Base-by-base conservation (phyloP, 2,797 vertebrate species). In the Amblyraja radiata region DNA sequence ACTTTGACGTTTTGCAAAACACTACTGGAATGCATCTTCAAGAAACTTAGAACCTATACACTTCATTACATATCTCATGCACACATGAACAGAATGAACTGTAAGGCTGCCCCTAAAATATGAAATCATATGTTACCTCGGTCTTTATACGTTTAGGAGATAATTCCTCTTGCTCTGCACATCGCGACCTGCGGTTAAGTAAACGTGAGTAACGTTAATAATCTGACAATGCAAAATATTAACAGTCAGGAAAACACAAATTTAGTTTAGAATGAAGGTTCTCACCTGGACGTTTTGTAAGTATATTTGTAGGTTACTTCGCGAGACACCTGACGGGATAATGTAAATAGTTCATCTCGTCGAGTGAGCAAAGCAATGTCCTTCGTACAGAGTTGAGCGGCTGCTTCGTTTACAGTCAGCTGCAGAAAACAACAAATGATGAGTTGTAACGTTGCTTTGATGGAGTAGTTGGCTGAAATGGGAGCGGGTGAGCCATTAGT, bases 281-380 rank as follows among this genome's bases (percentile, higher is more conserved):
- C 97, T 96, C 98, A 99, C 99, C 98, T 99, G 97, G 98, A 99
- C 94, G 98, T 98, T 95, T 98, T 97, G 96, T 99, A 99, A 71
- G 98, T 99, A 94, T 99, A 99, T 94, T 99, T 99, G 96, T 99
- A 99, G 32, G 98, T 99, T 95, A 99, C 98, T 95, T 99, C 98
- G 94, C 98, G 97, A 94, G 98, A 99, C 94, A 99, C 98, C 95
- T 99, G 99, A 68, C 99, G 96, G 21, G 99, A 98, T 93, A 99
- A 96, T 0, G 98, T 98, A 25, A 99, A 99, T 36, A 99, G 97
- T 94, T 99, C 98, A 68, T 99, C 99, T 92, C 99, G 97, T 65
- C 99, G 97, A 0, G 98, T 99, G 95, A 99, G 94, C 94, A 99
- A 95, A 0, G 98, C 98, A 23, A 97, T 97, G 94, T 99, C 99